These are phyloP conservation scores for Lycaena phlaeas DNA, from an alignment of 2,888 invertebrate species.

Conservation along the genomic window DNA sequence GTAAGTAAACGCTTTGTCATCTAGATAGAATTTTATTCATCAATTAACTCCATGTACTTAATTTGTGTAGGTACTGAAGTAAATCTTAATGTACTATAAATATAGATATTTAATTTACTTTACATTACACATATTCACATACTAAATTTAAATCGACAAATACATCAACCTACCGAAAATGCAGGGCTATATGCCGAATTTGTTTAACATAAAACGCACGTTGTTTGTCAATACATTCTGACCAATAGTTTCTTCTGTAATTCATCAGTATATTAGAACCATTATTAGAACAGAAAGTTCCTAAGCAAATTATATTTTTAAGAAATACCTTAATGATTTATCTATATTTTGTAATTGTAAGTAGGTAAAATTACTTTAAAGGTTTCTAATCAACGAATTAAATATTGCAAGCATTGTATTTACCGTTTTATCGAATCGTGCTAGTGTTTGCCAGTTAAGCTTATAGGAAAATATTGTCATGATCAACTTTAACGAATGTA, in stretches of 20 bases:
- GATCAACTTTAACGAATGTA: too few species aligned
- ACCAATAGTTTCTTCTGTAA: too few species aligned
- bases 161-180: too few species aligned
- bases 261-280: slow-evolving; percentile 48
- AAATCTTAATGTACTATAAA: background rate
- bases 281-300: slow-evolving; percentile 61
- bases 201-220: too few species aligned
- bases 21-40: slow-evolving; percentile 1
- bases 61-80: slow-evolving; percentile 7
- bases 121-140: too few species aligned
- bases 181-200: too few species aligned
- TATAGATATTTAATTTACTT: background rate
- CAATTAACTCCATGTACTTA: slow-evolving; percentile 16
- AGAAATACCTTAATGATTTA: slow-evolving; percentile 43
- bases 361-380: slow-evolving; percentile 48
- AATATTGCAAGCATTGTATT: slow-evolving; percentile 34
- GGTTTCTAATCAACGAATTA: slow-evolving; percentile 70
- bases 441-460: slow-evolving; percentile 4
- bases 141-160: too few species aligned
- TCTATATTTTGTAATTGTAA: slow-evolving; percentile 50
- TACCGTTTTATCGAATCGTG: slow-evolving; percentile 11
- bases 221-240: too few species aligned
- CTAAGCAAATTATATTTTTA: slow-evolving; percentile 53
- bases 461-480: too few species aligned
- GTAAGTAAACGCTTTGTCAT: slow-evolving; percentile 6